Evolutionary conservation across 2,888 invertebrate species (phyloP), one percentile per base, ranked within the genome.

Genomic region (Trichacis sp.): DNA sequence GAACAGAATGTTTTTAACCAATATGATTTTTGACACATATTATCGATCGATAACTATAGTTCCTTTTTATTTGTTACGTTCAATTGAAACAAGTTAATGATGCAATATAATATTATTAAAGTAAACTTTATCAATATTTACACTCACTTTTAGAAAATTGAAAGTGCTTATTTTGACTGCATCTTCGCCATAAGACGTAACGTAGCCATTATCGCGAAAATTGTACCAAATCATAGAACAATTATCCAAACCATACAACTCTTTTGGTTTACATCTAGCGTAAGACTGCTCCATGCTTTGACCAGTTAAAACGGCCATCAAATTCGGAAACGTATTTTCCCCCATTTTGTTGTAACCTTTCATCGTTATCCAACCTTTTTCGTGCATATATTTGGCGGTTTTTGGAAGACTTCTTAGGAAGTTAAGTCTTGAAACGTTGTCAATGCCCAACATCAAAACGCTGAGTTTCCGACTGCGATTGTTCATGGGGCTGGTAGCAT

Each of bases 251-350:
- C 88, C 88, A 78, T 75, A 77, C 0, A 77, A 55, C 1, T 69
- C 64, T 20, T 86, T 88, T 11, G 88, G 88, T 20, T 86, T 82
- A 69, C 88, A 88, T 46, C 86, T 79, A 1, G 81, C 73, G 47
- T 88, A 85, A 11, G 89, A 85, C 12, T 86, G 74, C 0, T 79
- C 71, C 29, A 84, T 79, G 63, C 85, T 88, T 67, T 88, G 86
- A 0, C 96, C 96, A 0, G 92, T 90, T 11, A 93, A 85, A 43
- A 93, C 87, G 0, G 95, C 94, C 88, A 95, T 92, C 49, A 97
- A 84, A 84, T 97, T 97, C 0, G 96, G 95, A 77, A 93, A 94
- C 0, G 96, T 96, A 76, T 96, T 96, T 77, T 96, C 96, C 5
- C 90, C 94, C 64, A 93, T 89, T 89, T 94, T 88, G 69, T 88